Evolutionary conservation across 35 echinoderm and acorn worm genomes (phyloP).

Genomic region (Patiria miniata): DNA sequence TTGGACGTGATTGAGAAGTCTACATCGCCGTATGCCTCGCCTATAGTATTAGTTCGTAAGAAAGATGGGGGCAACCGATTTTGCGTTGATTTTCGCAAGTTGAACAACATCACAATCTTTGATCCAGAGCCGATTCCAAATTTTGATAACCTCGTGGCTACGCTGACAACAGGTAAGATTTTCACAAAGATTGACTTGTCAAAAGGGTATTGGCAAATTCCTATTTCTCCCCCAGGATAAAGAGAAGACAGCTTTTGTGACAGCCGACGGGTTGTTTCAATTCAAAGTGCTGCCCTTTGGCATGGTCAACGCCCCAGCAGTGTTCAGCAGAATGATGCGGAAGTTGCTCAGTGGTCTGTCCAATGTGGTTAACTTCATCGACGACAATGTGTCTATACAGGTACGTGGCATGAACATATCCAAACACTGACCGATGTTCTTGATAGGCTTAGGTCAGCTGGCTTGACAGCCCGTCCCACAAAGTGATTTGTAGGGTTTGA

Average conservation of each 20-base stretch:
- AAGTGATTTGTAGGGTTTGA: slow-evolving; percentile 61
- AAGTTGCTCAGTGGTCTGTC: too few relatives aligned
- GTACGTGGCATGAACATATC: slow-evolving; percentile 49
- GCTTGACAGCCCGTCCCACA: slow-evolving; percentile 45
- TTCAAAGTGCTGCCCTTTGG: slow-evolving; percentile 66
- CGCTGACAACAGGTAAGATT: slow-evolving; percentile 5
- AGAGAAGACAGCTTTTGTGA: slow-evolving; percentile 67
- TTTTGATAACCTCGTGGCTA: slow-evolving; percentile 25
- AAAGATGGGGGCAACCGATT: slow-evolving; percentile 32
- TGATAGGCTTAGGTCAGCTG: slow-evolving; percentile 34
- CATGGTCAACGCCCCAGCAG: slow-evolving; percentile 41
- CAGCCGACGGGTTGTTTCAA: slow-evolving; percentile 44
- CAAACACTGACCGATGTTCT: background rate
- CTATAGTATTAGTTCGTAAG: slow-evolving; percentile 50
- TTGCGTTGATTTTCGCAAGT: slow-evolving; percentile 41
- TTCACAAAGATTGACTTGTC: slow-evolving; percentile 53
- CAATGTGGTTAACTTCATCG: too few relatives aligned
- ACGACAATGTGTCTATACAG: slow-evolving; percentile 39
- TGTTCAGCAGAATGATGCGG: too few relatives aligned
- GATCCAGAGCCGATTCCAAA: slow-evolving; percentile 33
- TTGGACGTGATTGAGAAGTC: slow-evolving; percentile 61
- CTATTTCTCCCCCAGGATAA: slow-evolving; percentile 20
- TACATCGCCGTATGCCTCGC: slow-evolving; percentile 23
- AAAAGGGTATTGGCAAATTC: slow-evolving; percentile 78
- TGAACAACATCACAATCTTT: slow-evolving; percentile 44